Percentiles rank a stretch among this genome's conserved stretches.
Conservation (phyloP, 1,140 invertebrate genomes). For the Teleopsis dalmanni region DNA sequence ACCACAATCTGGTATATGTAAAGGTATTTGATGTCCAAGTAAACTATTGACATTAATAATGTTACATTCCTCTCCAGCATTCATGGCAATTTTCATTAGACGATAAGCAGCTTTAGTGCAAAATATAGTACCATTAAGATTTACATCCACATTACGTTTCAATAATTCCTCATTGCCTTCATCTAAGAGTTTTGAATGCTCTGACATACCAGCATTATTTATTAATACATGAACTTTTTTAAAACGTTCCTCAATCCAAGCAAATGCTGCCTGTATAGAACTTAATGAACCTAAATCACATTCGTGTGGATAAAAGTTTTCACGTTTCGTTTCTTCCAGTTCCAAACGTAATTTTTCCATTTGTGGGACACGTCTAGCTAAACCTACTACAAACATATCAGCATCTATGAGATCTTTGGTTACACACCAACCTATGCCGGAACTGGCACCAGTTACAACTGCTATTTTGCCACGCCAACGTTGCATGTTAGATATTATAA, state of each 20-base stretch:
- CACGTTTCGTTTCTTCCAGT: constrained; percentile 17
- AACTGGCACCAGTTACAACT: constrained; percentile 59
- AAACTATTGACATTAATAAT: constrained; percentile 61
- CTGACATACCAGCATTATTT: constrained; percentile 60
- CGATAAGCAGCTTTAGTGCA: constrained; percentile 57
- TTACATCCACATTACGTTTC: constrained; percentile 54
- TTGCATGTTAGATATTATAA: constrained; percentile 13
- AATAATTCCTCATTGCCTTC: constrained; percentile 34
- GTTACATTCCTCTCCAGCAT: constrained; percentile 49
- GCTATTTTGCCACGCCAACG: constrained; percentile 16
- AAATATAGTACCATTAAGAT: constrained; percentile 55
- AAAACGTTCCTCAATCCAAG: constrained; percentile 51
- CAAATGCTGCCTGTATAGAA: constrained; percentile 56
- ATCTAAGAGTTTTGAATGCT: constrained; percentile 38
- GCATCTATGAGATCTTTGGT: constrained; percentile 47
- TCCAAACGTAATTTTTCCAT: constrained; percentile 46
- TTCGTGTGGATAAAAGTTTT: constrained; percentile 44
- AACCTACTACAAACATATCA: constrained; percentile 59
- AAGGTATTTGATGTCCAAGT: constrained; percentile 46
- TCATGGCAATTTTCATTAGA: constrained; percentile 54
- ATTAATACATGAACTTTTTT: constrained; percentile 56
- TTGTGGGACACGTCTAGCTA: constrained; percentile 53
- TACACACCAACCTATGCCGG: constrained; percentile 57
- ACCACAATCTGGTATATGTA: constrained; percentile 31
- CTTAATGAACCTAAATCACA: constrained; percentile 58